Percentiles rank a stretch among this genome's conserved stretches.
Conservation (phyloP, 2,888 invertebrate genomes). For the Polydesmus complanatus region DNA sequence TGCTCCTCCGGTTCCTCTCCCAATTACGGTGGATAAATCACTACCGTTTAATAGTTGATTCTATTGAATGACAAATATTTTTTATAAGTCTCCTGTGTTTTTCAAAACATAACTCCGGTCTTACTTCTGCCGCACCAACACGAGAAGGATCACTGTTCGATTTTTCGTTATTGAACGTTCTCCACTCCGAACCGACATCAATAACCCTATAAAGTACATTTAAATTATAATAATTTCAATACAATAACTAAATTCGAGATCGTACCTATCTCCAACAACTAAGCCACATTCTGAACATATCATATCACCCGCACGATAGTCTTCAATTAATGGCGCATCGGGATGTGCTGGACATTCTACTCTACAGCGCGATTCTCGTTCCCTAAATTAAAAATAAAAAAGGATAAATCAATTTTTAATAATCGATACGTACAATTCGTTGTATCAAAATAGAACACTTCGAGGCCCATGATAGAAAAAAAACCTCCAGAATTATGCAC, state of each 20-base stretch:
- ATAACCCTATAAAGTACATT: slow-evolving; percentile 56
- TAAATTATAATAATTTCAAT: slow-evolving; percentile 3
- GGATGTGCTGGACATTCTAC: slow-evolving; percentile 89
- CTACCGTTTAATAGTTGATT: slow-evolving; percentile 90
- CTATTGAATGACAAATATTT: slow-evolving; percentile 20
- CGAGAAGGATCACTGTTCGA: slow-evolving; percentile 94
- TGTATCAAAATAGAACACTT: too few relatives aligned
- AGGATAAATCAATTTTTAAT: too few relatives aligned
- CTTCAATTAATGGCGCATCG: slow-evolving; percentile 89
- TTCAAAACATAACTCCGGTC: not conserved
- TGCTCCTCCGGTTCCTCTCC: slow-evolving; percentile 51
- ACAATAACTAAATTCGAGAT: not conserved
- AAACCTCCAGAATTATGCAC: too few relatives aligned
- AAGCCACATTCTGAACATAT: slow-evolving; percentile 99
- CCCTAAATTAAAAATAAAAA: too few relatives aligned
- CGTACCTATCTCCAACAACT: slow-evolving; percentile 92
- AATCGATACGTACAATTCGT: too few relatives aligned
- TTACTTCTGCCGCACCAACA: slow-evolving; percentile 87
- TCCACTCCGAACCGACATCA: slow-evolving; percentile 99
- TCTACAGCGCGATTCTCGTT: slow-evolving; percentile 35
- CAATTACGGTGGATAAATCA: slow-evolving; percentile 93
- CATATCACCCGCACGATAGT: slow-evolving; percentile 96
- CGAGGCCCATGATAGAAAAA: too few relatives aligned
- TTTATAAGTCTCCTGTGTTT: not conserved
- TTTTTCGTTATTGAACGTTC: slow-evolving; percentile 98